Evolutionary conservation across 2,888 invertebrate species (phyloP).

Genomic region (Theretra japonica): DNA sequence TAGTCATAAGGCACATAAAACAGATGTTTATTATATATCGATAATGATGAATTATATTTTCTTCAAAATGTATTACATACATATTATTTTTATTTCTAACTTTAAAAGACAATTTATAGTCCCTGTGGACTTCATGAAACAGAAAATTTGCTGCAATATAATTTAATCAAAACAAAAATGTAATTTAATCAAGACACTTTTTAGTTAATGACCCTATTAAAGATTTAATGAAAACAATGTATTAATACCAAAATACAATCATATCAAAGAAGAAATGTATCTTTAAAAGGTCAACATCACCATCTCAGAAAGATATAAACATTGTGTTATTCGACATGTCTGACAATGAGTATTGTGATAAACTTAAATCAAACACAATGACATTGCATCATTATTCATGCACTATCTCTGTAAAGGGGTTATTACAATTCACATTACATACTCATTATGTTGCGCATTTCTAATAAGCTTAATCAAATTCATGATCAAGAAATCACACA

Average conservation of each 20-base stretch:
- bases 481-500: background rate
- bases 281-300: background rate
- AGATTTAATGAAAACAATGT: too few species aligned
- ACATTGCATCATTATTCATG: background rate
- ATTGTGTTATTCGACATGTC: background rate
- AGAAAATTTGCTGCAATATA: too few species aligned
- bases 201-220: too few species aligned
- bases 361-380: background rate
- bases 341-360: background rate
- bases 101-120: too few species aligned
- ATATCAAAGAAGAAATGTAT: background rate
- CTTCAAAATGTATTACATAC: too few species aligned
- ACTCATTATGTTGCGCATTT: background rate
- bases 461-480: background rate
- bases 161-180: too few species aligned
- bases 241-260: too few species aligned
- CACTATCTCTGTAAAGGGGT: background rate
- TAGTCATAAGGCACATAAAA: background rate
- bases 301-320: background rate
- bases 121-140: too few species aligned
- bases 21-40: too few species aligned
- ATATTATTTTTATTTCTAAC: too few species aligned
- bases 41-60: too few species aligned
- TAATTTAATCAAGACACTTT: too few species aligned
- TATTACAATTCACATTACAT: background rate